Percentiles rank a stretch among this genome's conserved stretches.
Evolutionary conservation across 1,140 invertebrate genomes (phyloP).

Genomic region (Pararge aegeria): DNA sequence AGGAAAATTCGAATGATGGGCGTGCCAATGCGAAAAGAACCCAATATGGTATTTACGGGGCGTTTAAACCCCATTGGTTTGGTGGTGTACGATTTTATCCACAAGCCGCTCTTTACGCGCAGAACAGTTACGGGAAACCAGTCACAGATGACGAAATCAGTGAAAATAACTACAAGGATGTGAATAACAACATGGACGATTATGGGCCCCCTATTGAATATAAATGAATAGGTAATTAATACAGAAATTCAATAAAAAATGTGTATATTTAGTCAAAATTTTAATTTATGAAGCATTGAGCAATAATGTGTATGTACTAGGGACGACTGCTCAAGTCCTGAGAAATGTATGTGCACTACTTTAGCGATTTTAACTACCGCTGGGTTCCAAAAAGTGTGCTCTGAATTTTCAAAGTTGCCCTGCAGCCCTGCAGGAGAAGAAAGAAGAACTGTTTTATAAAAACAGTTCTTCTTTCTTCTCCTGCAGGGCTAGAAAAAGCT

Average conservation of each 20-base stretch:
- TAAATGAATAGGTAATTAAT: conserved; percentile 20
- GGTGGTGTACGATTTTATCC: conserved; percentile 46
- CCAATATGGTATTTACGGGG: conserved; percentile 41
- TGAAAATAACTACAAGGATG: conserved; percentile 39
- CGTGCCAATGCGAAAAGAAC: conserved; percentile 18
- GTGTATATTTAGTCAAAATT: background rate
- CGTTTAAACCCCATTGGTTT: conserved; percentile 42
- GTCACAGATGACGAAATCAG: conserved; percentile 34
- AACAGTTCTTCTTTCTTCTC: no score
- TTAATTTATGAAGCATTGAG: background rate
- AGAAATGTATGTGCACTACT: no score
- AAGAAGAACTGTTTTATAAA: no score
- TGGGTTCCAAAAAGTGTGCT: no score
- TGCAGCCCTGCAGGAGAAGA: no score
- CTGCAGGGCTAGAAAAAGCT: no score
- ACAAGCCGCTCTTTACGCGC: conserved; percentile 38
- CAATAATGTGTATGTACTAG: no score
- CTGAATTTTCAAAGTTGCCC: no score
- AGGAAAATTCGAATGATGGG: conserved; percentile 30
- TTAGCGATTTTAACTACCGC: no score
- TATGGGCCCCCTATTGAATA: conserved; percentile 51
- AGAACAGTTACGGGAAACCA: conserved; percentile 31
- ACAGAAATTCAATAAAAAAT: background rate
- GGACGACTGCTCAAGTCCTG: no score
- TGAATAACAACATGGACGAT: conserved; percentile 60